These are phyloP conservation scores for Platyscelio sp. DNA, from an alignment of 2,888 invertebrate genomes.

Conservation along the genomic window DNA sequence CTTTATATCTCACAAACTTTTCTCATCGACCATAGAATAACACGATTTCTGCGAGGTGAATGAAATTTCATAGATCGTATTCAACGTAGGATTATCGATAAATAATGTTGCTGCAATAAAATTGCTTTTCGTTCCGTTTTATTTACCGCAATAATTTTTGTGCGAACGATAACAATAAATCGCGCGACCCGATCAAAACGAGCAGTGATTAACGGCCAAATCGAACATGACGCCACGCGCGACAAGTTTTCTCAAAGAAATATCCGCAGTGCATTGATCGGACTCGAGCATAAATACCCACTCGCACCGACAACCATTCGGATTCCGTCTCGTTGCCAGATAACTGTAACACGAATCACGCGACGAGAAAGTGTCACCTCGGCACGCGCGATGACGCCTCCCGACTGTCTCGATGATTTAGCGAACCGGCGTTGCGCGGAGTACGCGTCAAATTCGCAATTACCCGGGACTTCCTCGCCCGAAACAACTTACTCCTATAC, in stretches of 20 bases:
- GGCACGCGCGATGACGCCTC: constrained; percentile 62
- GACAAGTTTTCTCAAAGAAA: not conserved
- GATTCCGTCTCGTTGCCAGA: constrained; percentile 44
- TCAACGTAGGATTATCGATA: constrained; percentile 24
- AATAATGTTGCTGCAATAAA: constrained; percentile 14
- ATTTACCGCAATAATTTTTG: not conserved
- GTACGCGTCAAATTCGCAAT: constrained; percentile 75
- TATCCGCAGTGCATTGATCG: too few species aligned
- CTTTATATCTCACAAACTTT: constrained; percentile 15
- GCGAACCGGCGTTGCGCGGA: constrained; percentile 69
- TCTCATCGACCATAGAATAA: constrained; percentile 29
- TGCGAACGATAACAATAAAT: not conserved
- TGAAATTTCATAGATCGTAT: constrained; percentile 50
- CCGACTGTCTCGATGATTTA: constrained; percentile 77
- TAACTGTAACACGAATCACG: constrained; percentile 28
- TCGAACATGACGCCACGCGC: too few species aligned
- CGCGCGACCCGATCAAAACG: too few species aligned
- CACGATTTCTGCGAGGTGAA: constrained; percentile 15
- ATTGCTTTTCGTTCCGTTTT: not conserved
- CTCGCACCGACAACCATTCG: too few species aligned
- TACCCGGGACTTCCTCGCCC: constrained; percentile 57
- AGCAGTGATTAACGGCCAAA: too few species aligned
- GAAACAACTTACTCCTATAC: constrained; percentile 75
- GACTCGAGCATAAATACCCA: too few species aligned
- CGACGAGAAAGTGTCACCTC: constrained; percentile 47